Conservation (phyloP, 2,888 invertebrate genomes). For the Melitaea athalia region DNA sequence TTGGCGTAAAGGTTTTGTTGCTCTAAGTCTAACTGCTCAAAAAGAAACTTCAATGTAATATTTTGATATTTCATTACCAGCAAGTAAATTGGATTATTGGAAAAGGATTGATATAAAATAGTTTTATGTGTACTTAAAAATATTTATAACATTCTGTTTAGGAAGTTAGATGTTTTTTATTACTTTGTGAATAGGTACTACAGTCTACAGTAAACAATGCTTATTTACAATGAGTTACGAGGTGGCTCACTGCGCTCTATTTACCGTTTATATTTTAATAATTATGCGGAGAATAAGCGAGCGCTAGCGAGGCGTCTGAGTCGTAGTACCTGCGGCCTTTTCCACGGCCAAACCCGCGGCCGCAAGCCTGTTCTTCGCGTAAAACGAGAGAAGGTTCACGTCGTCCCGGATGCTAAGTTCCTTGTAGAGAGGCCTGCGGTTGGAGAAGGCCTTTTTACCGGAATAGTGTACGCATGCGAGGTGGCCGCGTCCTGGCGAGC, state of each 20-base stretch:
- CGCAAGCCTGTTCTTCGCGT: conserved; percentile 90
- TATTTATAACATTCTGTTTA: background rate
- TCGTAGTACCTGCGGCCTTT: conserved; percentile 76
- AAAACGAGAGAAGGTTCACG: conserved; percentile 93
- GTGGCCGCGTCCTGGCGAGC: conserved; percentile 88
- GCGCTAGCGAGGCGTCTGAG: conserved; percentile 66
- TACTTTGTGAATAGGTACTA: conserved; percentile 5
- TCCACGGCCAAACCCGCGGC: conserved; percentile 80
- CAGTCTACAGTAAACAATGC: background rate
- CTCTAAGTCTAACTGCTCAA: too few relatives aligned
- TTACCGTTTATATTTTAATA: conserved; percentile 63
- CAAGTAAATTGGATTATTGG: background rate
- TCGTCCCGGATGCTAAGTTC: conserved; percentile 91
- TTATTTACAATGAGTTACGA: conserved; percentile 38
- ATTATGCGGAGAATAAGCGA: conserved; percentile 74
- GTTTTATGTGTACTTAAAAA: background rate
- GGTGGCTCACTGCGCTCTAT: conserved; percentile 46
- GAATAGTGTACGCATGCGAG: conserved; percentile 92
- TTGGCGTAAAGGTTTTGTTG: background rate
- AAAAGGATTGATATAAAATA: background rate
- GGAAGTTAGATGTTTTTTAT: background rate
- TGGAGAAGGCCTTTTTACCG: conserved; percentile 89
- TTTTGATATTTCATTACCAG: background rate
- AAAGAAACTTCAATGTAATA: background rate
- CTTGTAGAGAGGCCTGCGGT: conserved; percentile 87